Percentiles rank a stretch among this genome's conserved stretches.
These are phyloP conservation scores for Ctena decussata DNA, from an alignment of 2,888 invertebrate species.

Conservation along the genomic window DNA sequence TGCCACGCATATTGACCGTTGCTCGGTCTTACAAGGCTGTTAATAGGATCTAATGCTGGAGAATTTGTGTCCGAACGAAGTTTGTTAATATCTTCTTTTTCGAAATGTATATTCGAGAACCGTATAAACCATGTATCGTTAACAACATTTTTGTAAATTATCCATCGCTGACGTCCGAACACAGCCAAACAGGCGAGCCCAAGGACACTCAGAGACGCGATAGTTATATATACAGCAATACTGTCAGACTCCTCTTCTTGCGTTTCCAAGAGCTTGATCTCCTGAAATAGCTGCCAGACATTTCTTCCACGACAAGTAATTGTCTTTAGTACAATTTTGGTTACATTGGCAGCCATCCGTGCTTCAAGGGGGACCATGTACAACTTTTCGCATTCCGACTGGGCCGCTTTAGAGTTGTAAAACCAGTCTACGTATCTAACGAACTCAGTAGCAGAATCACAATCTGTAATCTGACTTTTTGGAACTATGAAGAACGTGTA, in stretches of 20 bases:
- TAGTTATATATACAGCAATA: conserved; percentile 60
- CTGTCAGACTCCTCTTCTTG: conserved; percentile 70
- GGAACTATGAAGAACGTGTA: conserved; percentile 82
- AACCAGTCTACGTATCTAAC: conserved; percentile 82
- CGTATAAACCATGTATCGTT: conserved; percentile 78
- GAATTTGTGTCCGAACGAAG: neutral
- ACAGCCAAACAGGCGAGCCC: conserved; percentile 57
- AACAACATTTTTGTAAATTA: conserved; percentile 72
- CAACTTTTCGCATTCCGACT: conserved; percentile 46
- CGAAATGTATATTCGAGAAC: conserved; percentile 78
- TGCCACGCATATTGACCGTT: conserved; percentile 32
- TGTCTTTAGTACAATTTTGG: conserved; percentile 63
- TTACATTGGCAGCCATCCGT: conserved; percentile 55
- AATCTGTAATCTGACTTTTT: conserved; percentile 65
- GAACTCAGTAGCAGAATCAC: conserved; percentile 78
- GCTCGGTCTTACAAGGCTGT: conserved; percentile 46
- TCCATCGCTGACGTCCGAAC: conserved; percentile 70
- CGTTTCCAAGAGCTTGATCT: conserved; percentile 67
- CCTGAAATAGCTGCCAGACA: conserved; percentile 69
- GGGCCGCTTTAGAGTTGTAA: conserved; percentile 55
- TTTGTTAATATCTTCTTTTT: conserved; percentile 63
- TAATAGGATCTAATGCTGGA: neutral
- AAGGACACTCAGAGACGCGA: conserved; percentile 62
- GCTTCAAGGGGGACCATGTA: conserved; percentile 75
- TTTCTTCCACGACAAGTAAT: conserved; percentile 74